Evolutionary conservation across 1,140 invertebrate genomes (phyloP).

Genomic region (Leptopilina boulardi): DNA sequence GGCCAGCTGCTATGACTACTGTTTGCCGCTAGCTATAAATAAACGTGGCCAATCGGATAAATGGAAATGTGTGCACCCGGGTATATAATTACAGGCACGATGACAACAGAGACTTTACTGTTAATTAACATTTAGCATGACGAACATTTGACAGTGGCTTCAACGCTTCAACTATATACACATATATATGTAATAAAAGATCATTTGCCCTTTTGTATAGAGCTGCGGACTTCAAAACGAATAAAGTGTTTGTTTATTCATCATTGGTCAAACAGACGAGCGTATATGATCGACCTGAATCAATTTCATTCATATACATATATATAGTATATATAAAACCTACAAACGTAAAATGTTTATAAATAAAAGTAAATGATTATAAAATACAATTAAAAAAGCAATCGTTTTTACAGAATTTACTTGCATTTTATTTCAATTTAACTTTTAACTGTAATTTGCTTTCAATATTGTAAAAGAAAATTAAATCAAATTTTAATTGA

Average conservation of each 20-base stretch:
- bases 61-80: constrained; percentile 24
- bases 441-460: no score
- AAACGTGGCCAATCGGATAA: constrained; percentile 33
- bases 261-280: constrained; percentile 40
- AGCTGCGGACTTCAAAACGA: constrained; percentile 5
- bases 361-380: neutral
- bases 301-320: constrained; percentile 58
- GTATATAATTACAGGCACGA: constrained; percentile 39
- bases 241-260: constrained; percentile 61
- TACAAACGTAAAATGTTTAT: neutral
- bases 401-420: no score
- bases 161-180: neutral
- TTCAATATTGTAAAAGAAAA: no score
- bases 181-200: neutral
- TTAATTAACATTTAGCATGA: constrained; percentile 50
- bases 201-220: neutral
- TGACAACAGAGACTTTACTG: constrained; percentile 40
- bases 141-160: neutral
- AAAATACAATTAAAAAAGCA: no score
- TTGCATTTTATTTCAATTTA: no score
- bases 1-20: neutral
- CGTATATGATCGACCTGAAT: constrained; percentile 58
- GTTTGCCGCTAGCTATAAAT: neutral
- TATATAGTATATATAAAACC: constrained; percentile 22
- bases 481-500: no score